phyloP scores from a whole-genome alignment of 1,140 invertebrate genomes.

The Periplaneta americana region DNA sequence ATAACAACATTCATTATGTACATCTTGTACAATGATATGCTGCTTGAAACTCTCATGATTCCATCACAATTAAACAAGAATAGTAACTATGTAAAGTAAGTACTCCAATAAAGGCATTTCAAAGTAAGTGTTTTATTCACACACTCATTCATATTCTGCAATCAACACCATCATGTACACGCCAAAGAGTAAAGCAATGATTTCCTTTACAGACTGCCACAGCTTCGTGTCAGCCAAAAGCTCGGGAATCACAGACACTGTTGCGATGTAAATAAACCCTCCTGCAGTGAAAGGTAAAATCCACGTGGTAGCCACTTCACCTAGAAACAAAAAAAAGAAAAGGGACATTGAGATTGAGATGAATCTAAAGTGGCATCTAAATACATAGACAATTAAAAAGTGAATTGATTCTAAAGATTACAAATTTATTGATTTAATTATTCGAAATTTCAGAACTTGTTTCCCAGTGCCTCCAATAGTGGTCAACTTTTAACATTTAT shows the following conservation, averaged over 20 bases:
- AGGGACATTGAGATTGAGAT: no score
- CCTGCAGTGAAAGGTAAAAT: constrained; percentile 95
- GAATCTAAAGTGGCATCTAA: no score
- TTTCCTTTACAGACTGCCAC: constrained; percentile 81
- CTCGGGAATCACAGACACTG: constrained; percentile 94
- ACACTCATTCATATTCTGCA: constrained; percentile 71
- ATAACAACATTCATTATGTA: neutral
- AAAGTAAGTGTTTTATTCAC: neutral
- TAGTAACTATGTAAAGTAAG: neutral
- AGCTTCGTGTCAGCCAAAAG: constrained; percentile 79
- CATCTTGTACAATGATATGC: no score
- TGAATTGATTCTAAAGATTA: no score
- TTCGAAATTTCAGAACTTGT: no score
- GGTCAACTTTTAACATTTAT: no score
- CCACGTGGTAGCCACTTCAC: constrained; percentile 72
- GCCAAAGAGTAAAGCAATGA: constrained; percentile 72
- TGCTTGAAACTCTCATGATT: no score
- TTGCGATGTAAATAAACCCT: constrained; percentile 97
- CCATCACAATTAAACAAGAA: neutral
- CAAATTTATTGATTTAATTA: no score
- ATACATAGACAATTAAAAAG: no score
- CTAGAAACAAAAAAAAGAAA: no score
- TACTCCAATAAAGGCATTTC: neutral
- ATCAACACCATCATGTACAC: constrained; percentile 92
- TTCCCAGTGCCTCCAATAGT: no score